Base-by-base conservation (phyloP, 2,888 invertebrate species). In the Thereva nobilitata region DNA sequence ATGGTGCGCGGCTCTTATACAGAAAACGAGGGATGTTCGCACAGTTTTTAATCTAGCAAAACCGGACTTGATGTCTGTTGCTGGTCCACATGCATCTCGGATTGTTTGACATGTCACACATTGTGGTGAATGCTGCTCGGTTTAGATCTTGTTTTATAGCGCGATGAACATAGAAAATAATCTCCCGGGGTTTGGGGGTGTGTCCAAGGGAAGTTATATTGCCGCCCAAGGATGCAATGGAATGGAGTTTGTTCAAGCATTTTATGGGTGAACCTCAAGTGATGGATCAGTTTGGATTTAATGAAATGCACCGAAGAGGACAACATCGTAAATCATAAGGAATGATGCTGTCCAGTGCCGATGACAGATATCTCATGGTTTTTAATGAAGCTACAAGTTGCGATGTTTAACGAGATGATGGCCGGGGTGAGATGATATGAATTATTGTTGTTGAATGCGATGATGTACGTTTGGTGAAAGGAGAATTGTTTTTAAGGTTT, bases 271-370 rank as follows among this genome's bases (percentile, higher is more conserved):
- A 12, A 49, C 61, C 49, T 50, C 61, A 61, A 50, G 61, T 61
- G 61, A 61, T 61, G 61, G 61, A 61, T 61, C 61, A 61, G 61
- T 61, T 23, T 50, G 50, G 50, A 61, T 61, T 50, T 61, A 61
- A 61, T 61, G 61, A 61, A 61, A 61, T 61, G 61, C 61, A 61
- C 50, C 61, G 61, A 47, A 2, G 23, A 23, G 61, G 50, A 61
- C 61, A 41, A n/a, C 23, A 34, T 61, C 61, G 61, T 61, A 61
- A 61, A 61, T 61, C 49, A 61, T 50, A 61, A 61, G 40, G 50
- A 50, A 50, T 59, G 61, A 61, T 61, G 61, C 50, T 61, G 61
- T 61, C 61, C 61, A 50, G 61, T 40, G 61, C 49, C 50, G 50
- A 61, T 61, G 61, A 50, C 50, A 50, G 12, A 50, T 61, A 50